These are phyloP conservation scores for Sarcophaga bullata DNA, from an alignment of 1,140 invertebrate species.

Conservation along the genomic window DNA sequence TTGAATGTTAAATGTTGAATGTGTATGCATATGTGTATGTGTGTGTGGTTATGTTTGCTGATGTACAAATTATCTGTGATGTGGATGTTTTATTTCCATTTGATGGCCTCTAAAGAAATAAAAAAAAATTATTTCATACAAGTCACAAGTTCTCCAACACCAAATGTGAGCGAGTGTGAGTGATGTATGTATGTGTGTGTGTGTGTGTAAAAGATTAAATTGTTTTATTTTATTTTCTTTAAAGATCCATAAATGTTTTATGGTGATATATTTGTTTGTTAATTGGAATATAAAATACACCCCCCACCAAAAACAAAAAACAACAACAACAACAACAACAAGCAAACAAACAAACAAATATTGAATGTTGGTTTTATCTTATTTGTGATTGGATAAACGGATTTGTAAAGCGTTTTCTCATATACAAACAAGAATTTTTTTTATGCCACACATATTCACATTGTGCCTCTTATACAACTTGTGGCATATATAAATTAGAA, in stretches of 20 bases:
- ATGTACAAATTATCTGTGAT: constrained; percentile 63
- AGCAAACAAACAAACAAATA: no score
- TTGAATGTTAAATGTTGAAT: background rate
- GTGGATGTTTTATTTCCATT: constrained; percentile 14
- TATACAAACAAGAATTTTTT: no score
- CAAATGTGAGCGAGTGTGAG: background rate
- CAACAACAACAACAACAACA: no score
- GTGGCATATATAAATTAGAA: background rate
- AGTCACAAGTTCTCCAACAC: no score
- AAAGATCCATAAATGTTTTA: constrained; percentile 33
- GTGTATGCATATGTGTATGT: background rate
- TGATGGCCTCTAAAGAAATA: constrained; percentile 10
- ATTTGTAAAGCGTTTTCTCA: background rate
- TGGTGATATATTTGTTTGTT: constrained; percentile 36
- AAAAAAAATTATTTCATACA: background rate
- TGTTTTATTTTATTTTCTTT: constrained; percentile 17
- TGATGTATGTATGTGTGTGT: background rate
- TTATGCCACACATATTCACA: background rate
- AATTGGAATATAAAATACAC: background rate
- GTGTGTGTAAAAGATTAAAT: background rate
- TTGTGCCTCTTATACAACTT: background rate
- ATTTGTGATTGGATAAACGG: constrained; percentile 34
- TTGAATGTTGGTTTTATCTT: background rate
- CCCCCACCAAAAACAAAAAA: no score
- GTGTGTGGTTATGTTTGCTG: constrained; percentile 47